phyloP scores from a whole-genome alignment of 2,888 invertebrate species.

The Antheraea assamensis region DNA sequence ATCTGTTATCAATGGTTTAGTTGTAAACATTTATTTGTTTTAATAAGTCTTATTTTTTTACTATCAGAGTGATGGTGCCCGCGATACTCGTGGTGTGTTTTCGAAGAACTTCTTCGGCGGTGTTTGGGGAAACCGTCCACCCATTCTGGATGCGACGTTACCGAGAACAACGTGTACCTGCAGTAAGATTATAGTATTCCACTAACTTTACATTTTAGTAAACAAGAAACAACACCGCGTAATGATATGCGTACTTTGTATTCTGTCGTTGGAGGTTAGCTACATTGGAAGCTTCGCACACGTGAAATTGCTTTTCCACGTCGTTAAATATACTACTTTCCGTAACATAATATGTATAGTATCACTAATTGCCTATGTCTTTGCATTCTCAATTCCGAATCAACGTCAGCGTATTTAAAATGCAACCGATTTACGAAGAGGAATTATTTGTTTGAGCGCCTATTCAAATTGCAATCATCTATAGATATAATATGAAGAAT shows the following conservation, averaged over 20 bases:
- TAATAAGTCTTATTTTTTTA: conserved; percentile 16
- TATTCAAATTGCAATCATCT: background rate
- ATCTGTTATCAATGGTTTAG: background rate
- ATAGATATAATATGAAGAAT: background rate
- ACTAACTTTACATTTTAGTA: background rate
- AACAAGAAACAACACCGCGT: background rate
- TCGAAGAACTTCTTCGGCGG: conserved; percentile 83
- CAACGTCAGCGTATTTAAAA: background rate
- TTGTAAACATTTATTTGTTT: background rate
- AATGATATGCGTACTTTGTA: background rate
- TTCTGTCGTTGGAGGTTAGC: background rate
- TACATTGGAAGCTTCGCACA: background rate
- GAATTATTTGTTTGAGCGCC: background rate
- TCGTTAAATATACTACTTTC: background rate
- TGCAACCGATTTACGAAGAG: background rate
- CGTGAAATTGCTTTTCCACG: background rate
- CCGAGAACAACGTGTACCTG: conserved; percentile 83
- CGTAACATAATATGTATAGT: background rate
- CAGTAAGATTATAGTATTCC: conserved; percentile 79
- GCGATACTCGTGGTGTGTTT: conserved; percentile 56
- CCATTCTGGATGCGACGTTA: conserved; percentile 73
- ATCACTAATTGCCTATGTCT: background rate
- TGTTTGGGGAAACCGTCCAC: conserved; percentile 86
- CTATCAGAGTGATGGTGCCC: conserved; percentile 50
- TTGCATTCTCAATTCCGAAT: background rate